Evolutionary conservation across 2,888 invertebrate species (phyloP).

Genomic region (Merodon equestris): DNA sequence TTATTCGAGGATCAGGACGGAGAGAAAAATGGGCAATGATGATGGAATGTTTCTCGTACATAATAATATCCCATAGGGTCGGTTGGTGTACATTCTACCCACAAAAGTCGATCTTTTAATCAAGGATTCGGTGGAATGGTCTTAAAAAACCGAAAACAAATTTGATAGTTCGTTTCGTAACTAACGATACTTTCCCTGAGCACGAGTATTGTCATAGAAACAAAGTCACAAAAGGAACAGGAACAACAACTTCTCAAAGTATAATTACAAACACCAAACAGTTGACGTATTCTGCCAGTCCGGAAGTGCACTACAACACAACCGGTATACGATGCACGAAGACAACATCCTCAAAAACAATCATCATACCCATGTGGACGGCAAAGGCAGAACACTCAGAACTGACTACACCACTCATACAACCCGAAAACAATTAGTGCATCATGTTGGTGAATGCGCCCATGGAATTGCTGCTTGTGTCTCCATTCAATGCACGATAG

Average conservation of each 20-base stretch:
- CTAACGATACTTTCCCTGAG: neutral
- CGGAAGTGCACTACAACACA: constrained; percentile 31
- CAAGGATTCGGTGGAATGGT: neutral
- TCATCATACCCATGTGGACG: constrained; percentile 28
- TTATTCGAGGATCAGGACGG: constrained; percentile 1
- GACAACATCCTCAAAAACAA: constrained; percentile 42
- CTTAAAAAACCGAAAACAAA: neutral
- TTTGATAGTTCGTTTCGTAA: too few species aligned
- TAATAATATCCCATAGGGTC: neutral
- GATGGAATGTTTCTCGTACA: constrained; percentile 6
- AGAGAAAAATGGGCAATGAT: constrained; percentile 9
- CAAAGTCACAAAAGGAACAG: too few species aligned
- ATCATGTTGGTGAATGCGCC: constrained; percentile 28
- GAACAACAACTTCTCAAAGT: neutral
- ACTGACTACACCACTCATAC: constrained; percentile 32
- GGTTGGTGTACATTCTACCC: too few species aligned
- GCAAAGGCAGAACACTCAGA: constrained; percentile 15
- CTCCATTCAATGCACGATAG: constrained; percentile 21
- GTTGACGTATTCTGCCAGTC: neutral
- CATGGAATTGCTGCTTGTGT: constrained; percentile 22
- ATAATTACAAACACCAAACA: constrained; percentile 14
- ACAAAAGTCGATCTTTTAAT: too few species aligned
- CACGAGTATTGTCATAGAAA: too few species aligned
- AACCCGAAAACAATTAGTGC: constrained; percentile 56
- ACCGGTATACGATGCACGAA: constrained; percentile 7